phyloP scores from a whole-genome alignment of 1,140 invertebrate species.

The Pemphigus obesinymphae region DNA sequence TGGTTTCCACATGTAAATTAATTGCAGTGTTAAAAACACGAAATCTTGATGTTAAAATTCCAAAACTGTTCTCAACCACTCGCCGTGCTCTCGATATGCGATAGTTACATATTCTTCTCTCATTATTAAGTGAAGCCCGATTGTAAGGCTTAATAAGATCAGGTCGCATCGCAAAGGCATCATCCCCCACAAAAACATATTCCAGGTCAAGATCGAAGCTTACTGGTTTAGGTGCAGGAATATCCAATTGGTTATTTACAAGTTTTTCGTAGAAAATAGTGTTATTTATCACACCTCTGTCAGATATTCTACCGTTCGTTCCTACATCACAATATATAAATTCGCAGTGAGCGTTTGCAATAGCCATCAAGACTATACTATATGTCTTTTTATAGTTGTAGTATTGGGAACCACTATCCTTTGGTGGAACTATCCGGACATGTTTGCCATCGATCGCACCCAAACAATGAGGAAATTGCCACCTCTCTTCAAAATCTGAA shows the following conservation, averaged over 20 bases:
- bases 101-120: slow-evolving; percentile 29
- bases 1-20: slow-evolving; percentile 44
- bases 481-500: slow-evolving; percentile 48
- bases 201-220: slow-evolving; percentile 38
- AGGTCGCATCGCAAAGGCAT: slow-evolving; percentile 13
- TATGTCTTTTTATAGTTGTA: slow-evolving; percentile 53
- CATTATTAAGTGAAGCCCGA: background rate
- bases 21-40: slow-evolving; percentile 10
- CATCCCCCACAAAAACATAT: slow-evolving; percentile 34
- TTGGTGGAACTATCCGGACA: slow-evolving; percentile 51
- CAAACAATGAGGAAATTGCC: slow-evolving; percentile 51
- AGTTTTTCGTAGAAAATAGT: slow-evolving; percentile 44
- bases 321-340: slow-evolving; percentile 43
- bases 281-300: slow-evolving; percentile 50
- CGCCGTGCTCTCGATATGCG: slow-evolving; percentile 14
- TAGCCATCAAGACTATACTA: slow-evolving; percentile 45
- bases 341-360: slow-evolving; percentile 44
- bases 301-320: slow-evolving; percentile 47
- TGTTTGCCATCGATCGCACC: slow-evolving; percentile 54
- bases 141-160: slow-evolving; percentile 14
- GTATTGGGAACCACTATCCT: slow-evolving; percentile 50
- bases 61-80: slow-evolving; percentile 11
- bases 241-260: slow-evolving; percentile 42
- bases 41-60: slow-evolving; percentile 34
- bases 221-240: slow-evolving; percentile 49